Percentiles rank a stretch among this genome's conserved stretches.
These are phyloP conservation scores for Orchestes rusci DNA, from an alignment of 2,888 invertebrate species.

Conservation along the genomic window DNA sequence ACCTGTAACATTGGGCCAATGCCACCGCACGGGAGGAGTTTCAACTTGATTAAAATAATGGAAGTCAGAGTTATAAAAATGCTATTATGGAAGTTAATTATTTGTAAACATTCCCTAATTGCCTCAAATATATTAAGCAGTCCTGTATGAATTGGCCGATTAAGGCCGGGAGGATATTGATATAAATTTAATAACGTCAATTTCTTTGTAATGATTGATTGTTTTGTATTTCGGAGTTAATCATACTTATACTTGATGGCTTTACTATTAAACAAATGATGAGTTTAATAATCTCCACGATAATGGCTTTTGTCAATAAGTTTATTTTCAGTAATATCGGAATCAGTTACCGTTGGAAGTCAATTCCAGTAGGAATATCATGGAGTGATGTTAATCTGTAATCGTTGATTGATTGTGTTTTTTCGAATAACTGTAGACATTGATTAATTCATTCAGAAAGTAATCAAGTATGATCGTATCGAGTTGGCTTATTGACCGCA, in stretches of 20 bases:
- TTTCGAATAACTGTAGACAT: too few relatives aligned
- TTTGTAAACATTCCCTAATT: conserved; percentile 39
- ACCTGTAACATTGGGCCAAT: conserved; percentile 32
- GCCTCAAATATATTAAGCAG: conserved; percentile 32
- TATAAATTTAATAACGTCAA: conserved; percentile 23
- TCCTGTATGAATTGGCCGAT: conserved; percentile 23
- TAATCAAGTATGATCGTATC: too few relatives aligned
- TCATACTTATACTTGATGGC: not conserved
- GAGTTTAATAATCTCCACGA: conserved; percentile 6
- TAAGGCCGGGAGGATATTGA: conserved; percentile 24
- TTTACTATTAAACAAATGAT: conserved; percentile 2
- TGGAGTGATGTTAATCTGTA: too few relatives aligned
- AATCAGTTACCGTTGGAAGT: too few relatives aligned
- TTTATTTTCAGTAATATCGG: too few relatives aligned
- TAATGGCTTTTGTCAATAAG: too few relatives aligned
- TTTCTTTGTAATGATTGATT: conserved; percentile 15
- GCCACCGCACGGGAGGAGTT: conserved; percentile 30
- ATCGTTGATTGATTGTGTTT: too few relatives aligned
- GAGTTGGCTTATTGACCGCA: too few relatives aligned
- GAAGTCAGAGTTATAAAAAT: conserved; percentile 42
- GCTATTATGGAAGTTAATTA: conserved; percentile 45
- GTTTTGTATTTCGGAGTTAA: conserved; percentile 5
- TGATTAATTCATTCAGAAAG: too few relatives aligned
- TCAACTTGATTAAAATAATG: conserved; percentile 42
- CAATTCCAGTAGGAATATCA: too few relatives aligned